These are phyloP conservation scores for Tylochromis polylepis DNA, from an alignment of 2,113 vertebrate species.

Conservation along the genomic window DNA sequence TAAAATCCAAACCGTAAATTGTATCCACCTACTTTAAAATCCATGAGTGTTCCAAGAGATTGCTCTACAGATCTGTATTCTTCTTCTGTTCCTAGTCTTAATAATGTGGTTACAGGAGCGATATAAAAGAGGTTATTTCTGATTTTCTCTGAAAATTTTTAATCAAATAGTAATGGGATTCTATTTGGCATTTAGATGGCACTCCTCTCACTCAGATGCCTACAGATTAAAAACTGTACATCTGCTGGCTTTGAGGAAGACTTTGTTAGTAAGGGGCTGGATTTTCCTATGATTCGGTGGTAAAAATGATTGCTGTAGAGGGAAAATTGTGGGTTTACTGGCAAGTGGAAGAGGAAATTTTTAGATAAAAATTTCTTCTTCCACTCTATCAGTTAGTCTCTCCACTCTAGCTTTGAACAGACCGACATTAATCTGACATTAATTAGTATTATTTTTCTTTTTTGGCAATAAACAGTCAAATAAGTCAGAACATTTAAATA, in stretches of 20 bases:
- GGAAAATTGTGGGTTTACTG: background rate
- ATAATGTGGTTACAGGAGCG: no score
- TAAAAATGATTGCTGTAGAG: background rate
- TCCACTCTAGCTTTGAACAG: background rate
- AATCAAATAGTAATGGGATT: no score
- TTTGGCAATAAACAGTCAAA: background rate
- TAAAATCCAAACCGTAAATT: no score
- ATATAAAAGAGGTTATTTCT: no score
- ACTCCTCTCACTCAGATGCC: background rate
- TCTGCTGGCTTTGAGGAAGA: background rate
- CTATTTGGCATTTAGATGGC: no score
- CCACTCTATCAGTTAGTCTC: background rate
- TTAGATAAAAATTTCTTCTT: background rate
- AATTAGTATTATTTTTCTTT: background rate
- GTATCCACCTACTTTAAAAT: no score
- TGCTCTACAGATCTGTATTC: no score
- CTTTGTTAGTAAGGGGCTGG: background rate
- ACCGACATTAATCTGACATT: background rate
- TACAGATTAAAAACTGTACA: background rate
- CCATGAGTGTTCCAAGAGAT: no score
- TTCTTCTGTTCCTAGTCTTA: no score
- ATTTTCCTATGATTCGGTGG: accelerated
- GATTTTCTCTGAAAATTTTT: no score
- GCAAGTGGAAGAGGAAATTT: background rate
- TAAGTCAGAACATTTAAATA: background rate